Evolutionary conservation across 2,888 invertebrate species (phyloP), one percentile per base, ranked within the genome.

Genomic region (Venusia cambrica): DNA sequence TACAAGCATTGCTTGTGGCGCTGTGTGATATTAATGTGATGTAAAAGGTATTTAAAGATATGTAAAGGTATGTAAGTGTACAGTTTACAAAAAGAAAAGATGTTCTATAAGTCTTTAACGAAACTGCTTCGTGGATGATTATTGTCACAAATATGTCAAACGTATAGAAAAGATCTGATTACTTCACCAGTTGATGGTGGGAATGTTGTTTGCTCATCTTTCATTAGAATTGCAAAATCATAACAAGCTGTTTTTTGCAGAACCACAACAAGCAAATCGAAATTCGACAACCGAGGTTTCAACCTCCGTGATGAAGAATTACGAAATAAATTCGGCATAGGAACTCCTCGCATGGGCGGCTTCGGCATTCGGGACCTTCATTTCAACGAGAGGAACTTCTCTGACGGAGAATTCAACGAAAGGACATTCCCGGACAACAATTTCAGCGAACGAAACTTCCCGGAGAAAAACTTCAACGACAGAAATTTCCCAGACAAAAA

Each of bases 351-450:
- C 5, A 85, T 87, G 80, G 87, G 87, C 6, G 87, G 87, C 38
- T 88, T 88, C 57, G 87, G 87, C 12, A 87, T 87, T 40, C 63
- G 87, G 14, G 87, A 87, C 58, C 67, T 80, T 2, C 73, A 80
- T 2, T 85, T 84, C 61, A 80, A 74, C 56, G 84, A 83, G 6
- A 53, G 83, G 42, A 79, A 69, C 49, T 83, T 81, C 57, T 70
- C 75, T 37, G 83, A 84, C 27, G 77, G 75, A 30, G 79, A 83
- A 39, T 87, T 87, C 60, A 75, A 74, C 58, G 85, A 85, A 34
- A 57, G 83, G 39, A 72, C 62, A 26, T 83, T 80, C 54, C 53
- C 64, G 38, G 80, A 80, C 37, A 76, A 74, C 22, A 78, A 65
- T 38, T 81, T 80, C 51, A 58, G 63, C 37, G 81, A 83, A 4